A percentile compares a stretch with the other conserved stretches of the same genome.
Conservation (phyloP, 2,888 invertebrate species). For the Ephialtes manifestator region DNA sequence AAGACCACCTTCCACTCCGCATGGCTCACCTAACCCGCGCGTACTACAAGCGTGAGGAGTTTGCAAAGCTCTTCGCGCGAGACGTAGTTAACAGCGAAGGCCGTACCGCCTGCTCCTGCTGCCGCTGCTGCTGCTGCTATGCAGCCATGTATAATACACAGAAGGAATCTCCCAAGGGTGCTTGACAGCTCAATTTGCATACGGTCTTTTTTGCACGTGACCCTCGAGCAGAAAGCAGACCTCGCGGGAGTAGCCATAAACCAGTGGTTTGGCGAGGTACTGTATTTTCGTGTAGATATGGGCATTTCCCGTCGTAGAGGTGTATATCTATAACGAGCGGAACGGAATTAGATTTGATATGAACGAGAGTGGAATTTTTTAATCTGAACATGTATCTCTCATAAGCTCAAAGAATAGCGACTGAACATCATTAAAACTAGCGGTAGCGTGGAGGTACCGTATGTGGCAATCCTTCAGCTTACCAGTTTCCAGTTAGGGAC, state of each 20-base stretch:
- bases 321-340: slow-evolving; percentile 21
- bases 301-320: background rate
- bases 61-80: slow-evolving; percentile 82
- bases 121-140: slow-evolving; percentile 52
- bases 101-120: slow-evolving; percentile 52
- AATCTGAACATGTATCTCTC: background rate
- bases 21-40: slow-evolving; percentile 64
- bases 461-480: too few relatives aligned
- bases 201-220: slow-evolving; percentile 76
- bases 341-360: slow-evolving; percentile 8
- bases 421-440: background rate
- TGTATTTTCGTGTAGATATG: background rate
- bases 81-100: slow-evolving; percentile 80
- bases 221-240: slow-evolving; percentile 59
- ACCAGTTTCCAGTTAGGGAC: too few relatives aligned
- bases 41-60: slow-evolving; percentile 81
- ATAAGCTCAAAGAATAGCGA: background rate
- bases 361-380: slow-evolving; percentile 9
- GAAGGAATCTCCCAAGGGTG: slow-evolving; percentile 80
- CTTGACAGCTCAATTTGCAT: slow-evolving; percentile 83
- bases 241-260: slow-evolving; percentile 33
- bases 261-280: slow-evolving; percentile 34
- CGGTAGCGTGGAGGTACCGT: background rate
- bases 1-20: slow-evolving; percentile 62
- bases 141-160: slow-evolving; percentile 81